A percentile compares a stretch with the other conserved stretches of the same genome.
Conservation (phyloP, 2,113 vertebrate species). For the Pedetes capensis region DNA sequence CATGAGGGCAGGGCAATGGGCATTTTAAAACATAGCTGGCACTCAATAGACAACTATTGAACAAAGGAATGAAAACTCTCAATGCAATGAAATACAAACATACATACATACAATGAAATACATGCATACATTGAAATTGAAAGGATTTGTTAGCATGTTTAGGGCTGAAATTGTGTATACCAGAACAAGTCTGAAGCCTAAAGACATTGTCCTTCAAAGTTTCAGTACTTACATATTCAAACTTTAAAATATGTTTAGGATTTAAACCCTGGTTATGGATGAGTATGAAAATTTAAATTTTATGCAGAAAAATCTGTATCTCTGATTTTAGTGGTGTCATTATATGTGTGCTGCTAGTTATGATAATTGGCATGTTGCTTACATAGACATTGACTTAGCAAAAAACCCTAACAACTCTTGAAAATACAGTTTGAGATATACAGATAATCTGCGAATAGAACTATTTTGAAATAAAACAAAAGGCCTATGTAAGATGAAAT, state of each 20-base stretch:
- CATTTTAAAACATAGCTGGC: not conserved
- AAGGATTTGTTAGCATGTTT: not conserved
- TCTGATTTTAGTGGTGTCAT: not conserved
- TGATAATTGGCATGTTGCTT: not conserved
- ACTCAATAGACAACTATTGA: not conserved
- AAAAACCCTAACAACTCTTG: not conserved
- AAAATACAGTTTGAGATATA: not conserved
- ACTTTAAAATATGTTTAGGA: not conserved
- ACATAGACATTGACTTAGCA: not conserved
- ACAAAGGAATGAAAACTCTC: not conserved
- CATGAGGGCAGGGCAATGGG: not conserved
- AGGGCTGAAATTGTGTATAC: not conserved
- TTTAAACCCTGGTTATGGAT: not conserved
- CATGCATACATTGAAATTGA: not conserved
- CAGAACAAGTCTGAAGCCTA: not conserved
- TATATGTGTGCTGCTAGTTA: not conserved
- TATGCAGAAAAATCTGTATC: constrained; percentile 5
- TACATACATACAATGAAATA: not conserved
- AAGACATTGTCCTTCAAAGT: not conserved
- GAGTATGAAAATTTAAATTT: constrained; percentile 3
- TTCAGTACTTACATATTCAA: not conserved
- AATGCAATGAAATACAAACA: too few relatives aligned
- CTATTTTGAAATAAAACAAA: not conserved
- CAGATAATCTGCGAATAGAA: not conserved
- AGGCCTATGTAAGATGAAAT: not conserved